Evolutionary conservation across 2,797 vertebrate species (phyloP), one percentile per base, ranked within the genome.

Genomic region (Onychomys torridus): DNA sequence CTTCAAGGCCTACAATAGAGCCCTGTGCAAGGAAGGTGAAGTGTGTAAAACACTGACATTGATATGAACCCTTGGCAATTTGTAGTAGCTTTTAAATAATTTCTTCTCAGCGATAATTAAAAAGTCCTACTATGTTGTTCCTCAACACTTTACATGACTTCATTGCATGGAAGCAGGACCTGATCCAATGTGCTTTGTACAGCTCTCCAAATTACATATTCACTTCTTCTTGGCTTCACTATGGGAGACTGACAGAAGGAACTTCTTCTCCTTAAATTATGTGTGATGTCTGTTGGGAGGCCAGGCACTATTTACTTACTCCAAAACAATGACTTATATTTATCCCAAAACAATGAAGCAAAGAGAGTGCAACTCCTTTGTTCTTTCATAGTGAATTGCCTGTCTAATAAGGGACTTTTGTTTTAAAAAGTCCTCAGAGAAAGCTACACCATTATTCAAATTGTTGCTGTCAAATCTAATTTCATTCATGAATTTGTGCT

Each of bases 381-480:
- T 93, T 93, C 59, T 88, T 93, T 92, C n/a, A 69, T 65, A 21
- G 61, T 86, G 90, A 89, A 96, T 88, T 86, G 97, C 25, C 34
- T 93, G 11, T 96, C 6, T 95, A 96, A 75, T 77, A 61, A 97
- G 13, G 89, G 87, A 93, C 13, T 69, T 96, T 10, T 86, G 7
- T 67, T 43, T 11, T 86, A 67, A 86, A 90, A 95, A 82, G 82
- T 32, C 3, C 87, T 96, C 52, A 78, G 82, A 92, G 40, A 87
- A 92, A 73, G 14, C 78, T 97, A 94, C 92, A n/a, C 6, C n/a
- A 0, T 97, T 79, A 88, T 65, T 93, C 96, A 69, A 94, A 90
- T 79, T 96, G 63, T 95, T 84, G 57, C 96, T 96, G 93, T 97
- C 57, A 92, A 82, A 75, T 95, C 63, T 59, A 94, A 95, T 94